Conservation (phyloP, 2,888 invertebrate species). For the Cerceris ruficornis region DNA sequence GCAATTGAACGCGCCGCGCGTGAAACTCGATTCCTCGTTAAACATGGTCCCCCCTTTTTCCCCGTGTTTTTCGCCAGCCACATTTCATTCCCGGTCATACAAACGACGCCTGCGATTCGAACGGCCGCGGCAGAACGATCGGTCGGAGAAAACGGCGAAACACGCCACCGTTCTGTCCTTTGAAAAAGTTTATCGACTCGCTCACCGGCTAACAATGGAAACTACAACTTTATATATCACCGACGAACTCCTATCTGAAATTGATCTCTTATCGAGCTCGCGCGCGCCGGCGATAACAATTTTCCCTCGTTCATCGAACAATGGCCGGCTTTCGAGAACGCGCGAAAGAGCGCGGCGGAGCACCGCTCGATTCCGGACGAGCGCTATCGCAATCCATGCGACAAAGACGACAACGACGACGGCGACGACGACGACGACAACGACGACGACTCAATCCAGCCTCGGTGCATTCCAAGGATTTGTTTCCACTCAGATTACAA, state of each 20-base stretch:
- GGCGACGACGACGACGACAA: neutral
- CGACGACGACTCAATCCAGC: slow-evolving; percentile 62
- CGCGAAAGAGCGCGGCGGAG: slow-evolving; percentile 35
- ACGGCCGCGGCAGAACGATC: too few relatives aligned
- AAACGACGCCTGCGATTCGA: too few relatives aligned
- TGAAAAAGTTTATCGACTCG: slow-evolving; percentile 7
- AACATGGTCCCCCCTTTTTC: neutral
- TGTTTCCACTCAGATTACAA: slow-evolving; percentile 68
- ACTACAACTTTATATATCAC: slow-evolving; percentile 36
- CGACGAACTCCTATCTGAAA: slow-evolving; percentile 42
- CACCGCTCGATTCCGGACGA: slow-evolving; percentile 39
- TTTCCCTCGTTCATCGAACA: slow-evolving; percentile 44
- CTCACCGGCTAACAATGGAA: neutral
- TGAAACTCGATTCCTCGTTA: neutral
- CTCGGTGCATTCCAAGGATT: slow-evolving; percentile 62
- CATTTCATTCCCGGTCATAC: too few relatives aligned
- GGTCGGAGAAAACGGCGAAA: neutral
- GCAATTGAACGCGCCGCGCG: neutral
- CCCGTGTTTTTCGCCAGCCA: too few relatives aligned
- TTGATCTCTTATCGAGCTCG: slow-evolving; percentile 40
- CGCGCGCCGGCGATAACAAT: neutral
- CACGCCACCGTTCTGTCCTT: neutral
- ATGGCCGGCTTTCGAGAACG: slow-evolving; percentile 34
- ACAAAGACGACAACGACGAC: too few relatives aligned
- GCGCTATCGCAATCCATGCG: slow-evolving; percentile 41